Percentiles rank a stretch among this genome's conserved stretches.
Evolutionary conservation across 2,888 invertebrate genomes (phyloP).

Genomic region (Thumatha senex): DNA sequence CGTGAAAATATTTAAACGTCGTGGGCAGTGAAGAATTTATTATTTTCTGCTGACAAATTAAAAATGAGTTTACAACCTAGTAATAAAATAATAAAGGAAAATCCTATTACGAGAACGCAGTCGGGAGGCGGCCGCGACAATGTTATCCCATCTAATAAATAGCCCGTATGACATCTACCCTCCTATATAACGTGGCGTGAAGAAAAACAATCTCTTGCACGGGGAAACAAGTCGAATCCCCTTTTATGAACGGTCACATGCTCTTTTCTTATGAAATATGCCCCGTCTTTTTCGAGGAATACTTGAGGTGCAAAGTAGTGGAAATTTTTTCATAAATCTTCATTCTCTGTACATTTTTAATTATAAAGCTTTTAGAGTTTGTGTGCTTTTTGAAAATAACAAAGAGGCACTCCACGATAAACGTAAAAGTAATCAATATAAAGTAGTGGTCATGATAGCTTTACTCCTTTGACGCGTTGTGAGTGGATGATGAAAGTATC

Average conservation of each 20-base stretch:
- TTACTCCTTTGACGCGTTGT: conserved; percentile 50
- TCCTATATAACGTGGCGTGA: conserved; percentile 58
- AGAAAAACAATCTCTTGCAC: conserved; percentile 69
- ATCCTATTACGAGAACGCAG: conserved; percentile 69
- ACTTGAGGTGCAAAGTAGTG: conserved; percentile 47
- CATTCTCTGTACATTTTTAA: conserved; percentile 27
- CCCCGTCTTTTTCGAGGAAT: conserved; percentile 48
- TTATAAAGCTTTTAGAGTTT: conserved; percentile 6
- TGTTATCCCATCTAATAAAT: conserved; percentile 79
- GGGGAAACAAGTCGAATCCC: conserved; percentile 69
- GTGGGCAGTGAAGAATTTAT: conserved; percentile 71
- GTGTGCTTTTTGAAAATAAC: background rate
- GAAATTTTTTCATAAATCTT: conserved; percentile 47
- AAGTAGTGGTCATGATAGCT: conserved; percentile 34
- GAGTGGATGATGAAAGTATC: conserved; percentile 69
- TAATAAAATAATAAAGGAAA: conserved; percentile 74
- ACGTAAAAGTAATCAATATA: conserved; percentile 42
- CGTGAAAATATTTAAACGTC: conserved; percentile 50
- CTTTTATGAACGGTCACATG: conserved; percentile 68
- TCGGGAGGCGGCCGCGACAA: conserved; percentile 56
- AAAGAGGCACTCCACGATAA: background rate
- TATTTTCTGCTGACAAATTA: conserved; percentile 74
- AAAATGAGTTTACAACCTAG: conserved; percentile 77
- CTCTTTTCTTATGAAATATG: conserved; percentile 59
- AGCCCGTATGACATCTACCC: conserved; percentile 70